These are phyloP conservation scores for Condylura cristata DNA, from an alignment of 2,113 vertebrate species.

Conservation along the genomic window DNA sequence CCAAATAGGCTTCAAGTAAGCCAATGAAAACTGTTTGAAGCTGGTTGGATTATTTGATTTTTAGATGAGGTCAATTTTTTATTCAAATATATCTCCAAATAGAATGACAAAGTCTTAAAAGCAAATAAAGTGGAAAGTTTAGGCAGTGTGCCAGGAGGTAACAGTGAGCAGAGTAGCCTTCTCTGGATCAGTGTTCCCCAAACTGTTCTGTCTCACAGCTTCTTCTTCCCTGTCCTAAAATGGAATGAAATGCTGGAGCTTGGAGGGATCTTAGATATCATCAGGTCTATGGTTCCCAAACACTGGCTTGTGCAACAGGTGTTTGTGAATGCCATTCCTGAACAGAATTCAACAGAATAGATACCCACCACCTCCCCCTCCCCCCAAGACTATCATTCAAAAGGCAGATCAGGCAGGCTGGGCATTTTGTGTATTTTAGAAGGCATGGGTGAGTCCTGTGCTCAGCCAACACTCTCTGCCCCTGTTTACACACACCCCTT, in stretches of 20 bases:
- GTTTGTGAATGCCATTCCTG: neutral
- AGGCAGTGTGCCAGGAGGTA: neutral
- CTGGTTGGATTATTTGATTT: conserved; percentile 30
- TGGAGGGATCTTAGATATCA: neutral
- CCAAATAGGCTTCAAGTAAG: neutral
- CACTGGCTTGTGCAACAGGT: neutral
- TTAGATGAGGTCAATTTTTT: conserved; percentile 33
- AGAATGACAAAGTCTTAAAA: conserved; percentile 13
- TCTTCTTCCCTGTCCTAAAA: conserved; percentile 27
- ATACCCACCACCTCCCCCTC: rapidly evolving
- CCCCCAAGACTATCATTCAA: neutral
- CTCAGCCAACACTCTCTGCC: neutral
- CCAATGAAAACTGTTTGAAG: neutral
- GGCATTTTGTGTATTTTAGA: neutral
- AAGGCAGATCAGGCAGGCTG: neutral
- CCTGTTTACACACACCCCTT: neutral
- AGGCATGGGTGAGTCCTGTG: neutral
- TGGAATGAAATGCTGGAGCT: neutral
- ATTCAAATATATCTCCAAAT: conserved; percentile 30
- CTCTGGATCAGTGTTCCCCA: neutral
- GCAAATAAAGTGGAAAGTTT: neutral
- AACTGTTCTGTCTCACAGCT: neutral
- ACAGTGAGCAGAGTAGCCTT: neutral
- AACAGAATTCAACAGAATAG: neutral
- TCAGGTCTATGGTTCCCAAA: neutral